These are phyloP conservation scores for Leucopsar rothschildi DNA, from an alignment of 2,113 vertebrate genomes.

Conservation along the genomic window DNA sequence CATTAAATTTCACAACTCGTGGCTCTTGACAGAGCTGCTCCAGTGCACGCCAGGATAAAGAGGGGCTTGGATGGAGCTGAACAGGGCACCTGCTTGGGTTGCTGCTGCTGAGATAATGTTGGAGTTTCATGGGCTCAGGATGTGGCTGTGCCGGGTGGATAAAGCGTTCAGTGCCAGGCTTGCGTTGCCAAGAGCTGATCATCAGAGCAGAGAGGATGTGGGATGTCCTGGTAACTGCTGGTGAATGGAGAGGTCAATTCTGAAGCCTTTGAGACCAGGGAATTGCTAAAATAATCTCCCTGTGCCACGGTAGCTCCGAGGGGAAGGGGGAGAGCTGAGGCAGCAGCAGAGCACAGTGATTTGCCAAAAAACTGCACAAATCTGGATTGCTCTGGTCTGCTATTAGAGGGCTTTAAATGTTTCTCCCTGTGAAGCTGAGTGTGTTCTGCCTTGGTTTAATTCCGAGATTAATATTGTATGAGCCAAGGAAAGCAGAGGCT, in stretches of 20 bases:
- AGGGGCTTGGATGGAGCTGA: not conserved
- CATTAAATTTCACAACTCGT: not conserved
- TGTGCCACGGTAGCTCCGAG: not conserved
- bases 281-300: not conserved
- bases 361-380: not conserved
- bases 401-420: not conserved
- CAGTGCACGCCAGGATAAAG: not conserved
- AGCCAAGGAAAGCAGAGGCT: constrained; percentile 14
- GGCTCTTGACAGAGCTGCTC: not conserved
- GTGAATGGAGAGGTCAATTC: not conserved
- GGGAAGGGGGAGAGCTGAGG: not conserved
- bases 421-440: not conserved
- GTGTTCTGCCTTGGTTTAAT: constrained; percentile 5
- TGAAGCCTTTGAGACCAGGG: not conserved
- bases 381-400: not conserved
- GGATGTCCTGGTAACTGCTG: not conserved
- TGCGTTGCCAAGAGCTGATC: not conserved
- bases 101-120: not conserved
- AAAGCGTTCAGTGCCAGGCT: not conserved
- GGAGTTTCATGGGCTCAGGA: fast-evolving
- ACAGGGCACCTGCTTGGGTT: not conserved
- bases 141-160: not conserved
- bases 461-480: constrained; percentile 28
- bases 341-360: not conserved
- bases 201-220: not conserved